phyloP scores from a whole-genome alignment of 1,140 invertebrate species.

The Scylla paramamosain region DNA sequence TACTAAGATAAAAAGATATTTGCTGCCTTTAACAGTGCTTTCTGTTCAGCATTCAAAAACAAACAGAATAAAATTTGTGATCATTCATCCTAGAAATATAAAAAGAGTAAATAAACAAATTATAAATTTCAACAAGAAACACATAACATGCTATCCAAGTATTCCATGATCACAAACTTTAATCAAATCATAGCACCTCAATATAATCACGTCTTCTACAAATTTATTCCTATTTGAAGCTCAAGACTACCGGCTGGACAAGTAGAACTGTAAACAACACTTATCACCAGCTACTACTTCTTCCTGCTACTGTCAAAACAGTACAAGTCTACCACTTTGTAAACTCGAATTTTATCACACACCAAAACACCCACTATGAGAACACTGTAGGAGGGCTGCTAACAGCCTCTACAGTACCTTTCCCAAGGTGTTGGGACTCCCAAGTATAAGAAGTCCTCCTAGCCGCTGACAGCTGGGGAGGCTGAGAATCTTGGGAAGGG shows the following conservation, averaged over 20 bases:
- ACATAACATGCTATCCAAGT: constrained; percentile 13
- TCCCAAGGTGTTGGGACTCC: constrained; percentile 50
- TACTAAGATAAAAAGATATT: not conserved
- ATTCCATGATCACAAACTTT: not conserved
- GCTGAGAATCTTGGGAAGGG: constrained; percentile 63
- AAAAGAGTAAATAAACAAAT: not conserved
- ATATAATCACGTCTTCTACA: not conserved
- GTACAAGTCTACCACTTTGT: constrained; percentile 12
- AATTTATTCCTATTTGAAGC: not conserved
- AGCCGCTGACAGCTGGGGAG: constrained; percentile 43
- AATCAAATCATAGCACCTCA: not conserved
- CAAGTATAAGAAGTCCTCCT: constrained; percentile 61
- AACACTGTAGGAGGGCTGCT: not conserved
- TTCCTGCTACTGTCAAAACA: not conserved
- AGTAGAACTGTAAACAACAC: not conserved
- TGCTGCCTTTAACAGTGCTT: not conserved
- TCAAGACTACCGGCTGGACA: not conserved
- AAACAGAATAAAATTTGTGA: not conserved
- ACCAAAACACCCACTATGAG: not conserved
- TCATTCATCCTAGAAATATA: not conserved
- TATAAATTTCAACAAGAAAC: not conserved
- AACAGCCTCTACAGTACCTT: constrained; percentile 61
- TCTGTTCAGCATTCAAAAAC: not conserved
- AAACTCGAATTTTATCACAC: not conserved
- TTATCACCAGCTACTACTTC: constrained; percentile 14